Conservation (phyloP, 2,797 vertebrate genomes). For the Helarctos malayanus region DNA sequence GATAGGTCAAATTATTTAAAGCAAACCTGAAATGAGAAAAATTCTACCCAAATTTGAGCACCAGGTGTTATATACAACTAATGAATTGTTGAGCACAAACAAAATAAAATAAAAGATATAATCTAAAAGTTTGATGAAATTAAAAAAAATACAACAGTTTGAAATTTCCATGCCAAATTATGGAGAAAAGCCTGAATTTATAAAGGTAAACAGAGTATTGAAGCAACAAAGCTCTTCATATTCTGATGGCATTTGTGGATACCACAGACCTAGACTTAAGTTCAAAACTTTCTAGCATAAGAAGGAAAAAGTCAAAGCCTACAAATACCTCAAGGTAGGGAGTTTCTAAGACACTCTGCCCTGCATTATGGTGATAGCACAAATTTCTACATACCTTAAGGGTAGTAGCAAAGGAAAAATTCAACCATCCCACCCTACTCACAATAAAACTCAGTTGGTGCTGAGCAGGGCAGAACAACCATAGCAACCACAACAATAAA, state of each 20-base stretch:
- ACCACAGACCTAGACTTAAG: rapidly evolving
- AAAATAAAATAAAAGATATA: background rate
- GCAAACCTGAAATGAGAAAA: background rate
- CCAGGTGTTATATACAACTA: too few relatives aligned
- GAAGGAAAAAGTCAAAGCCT: background rate
- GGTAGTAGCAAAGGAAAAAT: background rate
- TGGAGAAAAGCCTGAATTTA: background rate
- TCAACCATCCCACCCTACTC: background rate
- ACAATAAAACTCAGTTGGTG: background rate
- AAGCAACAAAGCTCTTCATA: background rate
- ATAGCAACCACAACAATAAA: background rate
- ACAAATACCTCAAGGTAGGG: rapidly evolving
- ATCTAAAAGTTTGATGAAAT: background rate
- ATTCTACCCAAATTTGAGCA: background rate
- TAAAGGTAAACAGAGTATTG: background rate
- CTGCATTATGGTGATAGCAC: background rate
- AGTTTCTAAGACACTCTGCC: background rate
- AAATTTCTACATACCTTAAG: background rate
- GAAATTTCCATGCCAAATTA: background rate
- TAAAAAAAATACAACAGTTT: background rate
- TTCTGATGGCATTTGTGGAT: background rate
- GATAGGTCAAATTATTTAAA: background rate
- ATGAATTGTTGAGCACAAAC: too few relatives aligned
- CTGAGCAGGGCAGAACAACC: background rate
- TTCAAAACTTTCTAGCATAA: background rate